Base-by-base conservation (phyloP, 2,113 vertebrate species). In the Sitta europaea region DNA sequence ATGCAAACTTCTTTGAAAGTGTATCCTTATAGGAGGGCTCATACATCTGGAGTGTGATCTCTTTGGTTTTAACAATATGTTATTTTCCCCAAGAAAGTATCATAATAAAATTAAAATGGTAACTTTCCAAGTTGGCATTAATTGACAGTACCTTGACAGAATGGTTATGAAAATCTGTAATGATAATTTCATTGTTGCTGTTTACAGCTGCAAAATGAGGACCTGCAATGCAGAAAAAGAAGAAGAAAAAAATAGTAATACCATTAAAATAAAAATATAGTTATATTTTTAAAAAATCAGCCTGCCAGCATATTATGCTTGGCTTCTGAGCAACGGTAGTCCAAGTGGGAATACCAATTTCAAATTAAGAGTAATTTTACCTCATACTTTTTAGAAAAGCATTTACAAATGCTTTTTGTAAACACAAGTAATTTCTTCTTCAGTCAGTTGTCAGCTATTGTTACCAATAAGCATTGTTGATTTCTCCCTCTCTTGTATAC, bases 121-220 rank as follows among this genome's bases (percentile, higher is more conserved):
- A 90, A 25, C 50, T 62, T 93, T 50, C 19, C 16, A 86, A 78
- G 48, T 45, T 91, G 40, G 45, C 36, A 76, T 70, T 83, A 78
- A 73, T n/a, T 93, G 70, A 86, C 65, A 97, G 75, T 98, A 99
- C 99, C 99, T 99, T 99, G 87, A 99, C 99, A 84, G 99, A 99
- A 97, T 99, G 99, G 96, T 99, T 99, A 97, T 99, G 99, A 97
- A 99, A 99, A 97, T 99, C 99, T 20, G 99, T 99, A 84, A 99
- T 96, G 67, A 99, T 99, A 88, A 99, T 99, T 98, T 99, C 99
- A 97, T 99, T 99, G 97, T 99, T 99, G 98, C 98, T 99, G 98
- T 99, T 99, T 80, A 99, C 99, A 89, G 99, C 99, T 97, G 99
- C 99, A 98, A 98, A 98, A 96, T 98, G 98, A 86, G 99, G 99